Evolutionary conservation across 2,888 invertebrate genomes (phyloP).

Genomic region (Linyphia triangularis): DNA sequence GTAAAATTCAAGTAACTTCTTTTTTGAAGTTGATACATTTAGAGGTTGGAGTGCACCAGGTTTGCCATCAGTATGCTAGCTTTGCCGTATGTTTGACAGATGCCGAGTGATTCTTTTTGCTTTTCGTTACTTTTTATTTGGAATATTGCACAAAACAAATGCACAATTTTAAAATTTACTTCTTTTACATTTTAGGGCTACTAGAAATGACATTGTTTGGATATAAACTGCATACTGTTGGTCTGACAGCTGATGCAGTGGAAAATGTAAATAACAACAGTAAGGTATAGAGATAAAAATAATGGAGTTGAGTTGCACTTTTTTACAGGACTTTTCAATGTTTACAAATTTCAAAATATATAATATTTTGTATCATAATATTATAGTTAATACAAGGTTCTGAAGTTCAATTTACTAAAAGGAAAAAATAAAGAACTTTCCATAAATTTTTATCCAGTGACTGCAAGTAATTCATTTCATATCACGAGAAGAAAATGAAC

Average conservation of each 20-base stretch:
- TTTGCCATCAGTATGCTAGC: background rate
- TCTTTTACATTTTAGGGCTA: background rate
- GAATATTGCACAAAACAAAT: background rate
- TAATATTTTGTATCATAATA: background rate
- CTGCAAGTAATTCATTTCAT: too few relatives aligned
- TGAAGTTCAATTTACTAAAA: background rate
- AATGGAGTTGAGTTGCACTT: background rate
- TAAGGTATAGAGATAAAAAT: background rate
- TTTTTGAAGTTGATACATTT: constrained; percentile 48
- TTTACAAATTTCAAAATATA: background rate
- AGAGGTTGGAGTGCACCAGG: background rate
- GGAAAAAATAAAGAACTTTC: too few relatives aligned
- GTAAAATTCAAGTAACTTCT: constrained; percentile 52
- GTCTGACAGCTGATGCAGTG: background rate
- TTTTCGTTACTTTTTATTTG: too few relatives aligned
- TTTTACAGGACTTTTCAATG: background rate
- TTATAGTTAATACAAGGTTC: background rate
- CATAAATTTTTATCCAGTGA: too few relatives aligned
- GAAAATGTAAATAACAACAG: constrained; percentile 3
- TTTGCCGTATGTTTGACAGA: background rate
- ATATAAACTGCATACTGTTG: background rate
- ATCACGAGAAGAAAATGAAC: background rate
- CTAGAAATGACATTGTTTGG: background rate
- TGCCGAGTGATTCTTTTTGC: background rate
- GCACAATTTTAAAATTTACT: background rate